Evolutionary conservation across 2,888 invertebrate species (phyloP).

Genomic region (Lasioglossum marginatum): DNA sequence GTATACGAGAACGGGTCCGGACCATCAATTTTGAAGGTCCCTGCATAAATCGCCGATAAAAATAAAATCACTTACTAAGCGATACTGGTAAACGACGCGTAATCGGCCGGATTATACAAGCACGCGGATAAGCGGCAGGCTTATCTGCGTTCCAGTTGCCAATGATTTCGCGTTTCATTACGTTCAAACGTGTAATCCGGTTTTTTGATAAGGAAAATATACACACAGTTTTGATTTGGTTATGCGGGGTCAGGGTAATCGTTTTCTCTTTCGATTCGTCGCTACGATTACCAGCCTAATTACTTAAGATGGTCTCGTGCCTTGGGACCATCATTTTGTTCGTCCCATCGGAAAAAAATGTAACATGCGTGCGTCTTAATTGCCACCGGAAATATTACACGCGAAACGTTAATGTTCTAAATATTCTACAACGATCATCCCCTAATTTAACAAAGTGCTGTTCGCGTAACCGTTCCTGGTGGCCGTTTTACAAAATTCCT

Average conservation of each 20-base stretch:
- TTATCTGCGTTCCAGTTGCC: conserved; percentile 47
- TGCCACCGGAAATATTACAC: neutral
- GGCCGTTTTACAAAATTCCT: neutral
- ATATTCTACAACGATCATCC: neutral
- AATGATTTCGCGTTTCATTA: conserved; percentile 42
- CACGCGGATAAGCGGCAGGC: conserved; percentile 22
- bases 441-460: neutral
- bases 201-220: conserved; percentile 53
- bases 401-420: neutral
- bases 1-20: neutral
- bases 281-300: conserved; percentile 19
- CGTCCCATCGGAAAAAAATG: neutral
- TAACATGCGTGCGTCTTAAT: neutral
- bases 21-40: neutral
- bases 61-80: neutral
- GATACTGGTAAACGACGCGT: neutral
- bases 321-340: neutral
- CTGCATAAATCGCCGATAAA: neutral
- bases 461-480: too few relatives aligned
- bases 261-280: conserved; percentile 2
- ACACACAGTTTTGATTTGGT: conserved; percentile 12
- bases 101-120: conserved; percentile 14
- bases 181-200: conserved; percentile 10
- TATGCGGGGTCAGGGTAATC: conserved; percentile 25
- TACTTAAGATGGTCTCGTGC: conserved; percentile 29